Percentiles rank a stretch among this genome's conserved stretches.
These are phyloP conservation scores for Jacana jacana DNA, from an alignment of 2,113 vertebrate genomes.

Conservation along the genomic window DNA sequence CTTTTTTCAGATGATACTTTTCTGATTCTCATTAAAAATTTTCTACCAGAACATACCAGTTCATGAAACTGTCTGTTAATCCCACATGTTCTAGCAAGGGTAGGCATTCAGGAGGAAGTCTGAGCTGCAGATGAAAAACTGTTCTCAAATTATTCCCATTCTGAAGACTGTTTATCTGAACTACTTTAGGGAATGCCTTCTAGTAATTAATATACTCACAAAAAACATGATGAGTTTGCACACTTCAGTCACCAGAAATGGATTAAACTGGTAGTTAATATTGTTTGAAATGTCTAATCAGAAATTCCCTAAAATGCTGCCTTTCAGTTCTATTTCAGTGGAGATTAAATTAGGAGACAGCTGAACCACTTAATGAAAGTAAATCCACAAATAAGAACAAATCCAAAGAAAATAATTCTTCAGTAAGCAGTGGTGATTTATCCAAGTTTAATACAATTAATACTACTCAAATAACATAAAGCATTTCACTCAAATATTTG, in stretches of 20 bases:
- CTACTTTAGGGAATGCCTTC: not conserved
- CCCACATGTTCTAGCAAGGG: not conserved
- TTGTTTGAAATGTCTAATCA: conserved; percentile 11
- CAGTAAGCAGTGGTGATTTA: not conserved
- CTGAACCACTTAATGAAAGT: conserved; percentile 3
- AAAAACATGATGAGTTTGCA: not conserved
- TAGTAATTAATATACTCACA: not conserved
- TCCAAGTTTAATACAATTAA: not conserved
- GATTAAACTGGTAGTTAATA: not conserved
- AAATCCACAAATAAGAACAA: conserved; percentile 37
- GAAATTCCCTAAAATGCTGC: not conserved
- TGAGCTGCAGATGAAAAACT: not conserved
- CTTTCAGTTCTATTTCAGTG: not conserved
- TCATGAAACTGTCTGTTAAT: not conserved
- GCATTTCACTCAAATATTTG: not conserved
- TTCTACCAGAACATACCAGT: not conserved
- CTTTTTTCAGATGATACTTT: not conserved
- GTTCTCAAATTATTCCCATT: not conserved
- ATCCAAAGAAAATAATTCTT: conserved; percentile 4
- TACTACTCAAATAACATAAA: not conserved
- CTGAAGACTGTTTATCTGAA: not conserved
- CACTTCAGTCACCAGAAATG: not conserved
- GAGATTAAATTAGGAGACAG: conserved; percentile 28
- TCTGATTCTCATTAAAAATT: not conserved
- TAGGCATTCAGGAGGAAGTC: not conserved